phyloP scores from a whole-genome alignment of 1,140 invertebrate species.

The Lysiphlebus fabarum region DNA sequence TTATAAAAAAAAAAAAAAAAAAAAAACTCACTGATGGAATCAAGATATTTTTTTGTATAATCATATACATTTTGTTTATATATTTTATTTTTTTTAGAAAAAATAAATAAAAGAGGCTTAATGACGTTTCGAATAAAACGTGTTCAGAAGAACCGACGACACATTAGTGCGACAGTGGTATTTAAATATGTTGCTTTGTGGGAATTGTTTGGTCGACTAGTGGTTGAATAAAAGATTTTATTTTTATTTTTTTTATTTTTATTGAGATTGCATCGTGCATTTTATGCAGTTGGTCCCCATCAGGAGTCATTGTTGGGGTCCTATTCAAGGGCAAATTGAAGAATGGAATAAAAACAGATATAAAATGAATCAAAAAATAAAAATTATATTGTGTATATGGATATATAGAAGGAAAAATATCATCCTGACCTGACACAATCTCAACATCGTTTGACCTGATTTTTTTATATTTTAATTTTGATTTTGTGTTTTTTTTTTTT shows the following conservation, averaged over 20 bases:
- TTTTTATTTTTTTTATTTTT: not conserved
- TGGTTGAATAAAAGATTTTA: not conserved
- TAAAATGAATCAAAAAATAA: not conserved
- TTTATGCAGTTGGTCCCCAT: not conserved
- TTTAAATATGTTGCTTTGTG: slow-evolving; percentile 24
- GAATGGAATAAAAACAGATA: not conserved
- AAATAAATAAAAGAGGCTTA: slow-evolving; percentile 8
- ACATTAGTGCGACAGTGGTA: slow-evolving; percentile 28
- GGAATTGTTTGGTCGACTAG: slow-evolving; percentile 5
- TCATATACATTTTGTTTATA: no score
- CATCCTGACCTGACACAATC: slow-evolving; percentile 3
- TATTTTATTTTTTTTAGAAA: no score
- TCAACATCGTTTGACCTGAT: not conserved
- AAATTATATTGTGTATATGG: not conserved
- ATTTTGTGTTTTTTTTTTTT: no score
- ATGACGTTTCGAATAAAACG: slow-evolving; percentile 25
- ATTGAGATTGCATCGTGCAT: not conserved
- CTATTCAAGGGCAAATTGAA: slow-evolving; percentile 2
- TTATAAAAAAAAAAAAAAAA: no score
- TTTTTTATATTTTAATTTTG: no score
- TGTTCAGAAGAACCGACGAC: slow-evolving; percentile 25
- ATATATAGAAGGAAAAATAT: not conserved
- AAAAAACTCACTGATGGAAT: no score
- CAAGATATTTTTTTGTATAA: no score
- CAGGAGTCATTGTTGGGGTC: not conserved